phyloP scores from a whole-genome alignment of 1,140 invertebrate species.

The Wasmannia auropunctata region DNA sequence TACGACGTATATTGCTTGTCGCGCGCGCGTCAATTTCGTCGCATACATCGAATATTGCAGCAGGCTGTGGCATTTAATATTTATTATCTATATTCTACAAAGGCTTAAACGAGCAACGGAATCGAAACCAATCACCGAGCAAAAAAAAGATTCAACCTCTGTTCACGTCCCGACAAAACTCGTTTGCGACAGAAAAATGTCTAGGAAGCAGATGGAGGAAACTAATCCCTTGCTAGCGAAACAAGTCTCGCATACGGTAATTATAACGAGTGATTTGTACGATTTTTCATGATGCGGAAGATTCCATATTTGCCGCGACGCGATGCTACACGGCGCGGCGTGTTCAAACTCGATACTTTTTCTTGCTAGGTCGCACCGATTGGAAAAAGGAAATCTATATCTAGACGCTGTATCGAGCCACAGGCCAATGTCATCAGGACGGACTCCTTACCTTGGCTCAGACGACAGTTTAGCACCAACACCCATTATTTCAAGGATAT shows the following conservation, averaged over 20 bases:
- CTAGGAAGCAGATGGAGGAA: constrained; percentile 76
- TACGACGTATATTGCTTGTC: background rate
- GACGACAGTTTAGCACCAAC: constrained; percentile 87
- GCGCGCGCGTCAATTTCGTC: background rate
- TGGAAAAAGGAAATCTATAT: constrained; percentile 72
- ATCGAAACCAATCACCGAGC: constrained; percentile 31
- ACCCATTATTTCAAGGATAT: constrained; percentile 91
- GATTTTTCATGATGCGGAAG: too few species aligned
- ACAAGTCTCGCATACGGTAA: constrained; percentile 71
- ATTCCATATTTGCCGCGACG: background rate
- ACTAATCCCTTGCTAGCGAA: constrained; percentile 75
- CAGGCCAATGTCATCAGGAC: constrained; percentile 74
- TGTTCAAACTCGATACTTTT: constrained; percentile 18
- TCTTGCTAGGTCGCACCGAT: constrained; percentile 66
- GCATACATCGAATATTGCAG: background rate
- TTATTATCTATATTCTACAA: background rate
- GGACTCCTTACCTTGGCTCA: constrained; percentile 85
- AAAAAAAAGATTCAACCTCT: constrained; percentile 44
- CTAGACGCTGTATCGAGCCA: constrained; percentile 70
- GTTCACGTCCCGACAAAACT: constrained; percentile 69
- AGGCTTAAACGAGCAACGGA: constrained; percentile 81
- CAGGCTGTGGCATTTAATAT: background rate
- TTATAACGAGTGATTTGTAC: background rate
- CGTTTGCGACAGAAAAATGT: constrained; percentile 68
- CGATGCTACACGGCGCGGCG: background rate